Base-by-base conservation (phyloP, 2,113 vertebrate genomes). In the Rhinogobius similis region DNA sequence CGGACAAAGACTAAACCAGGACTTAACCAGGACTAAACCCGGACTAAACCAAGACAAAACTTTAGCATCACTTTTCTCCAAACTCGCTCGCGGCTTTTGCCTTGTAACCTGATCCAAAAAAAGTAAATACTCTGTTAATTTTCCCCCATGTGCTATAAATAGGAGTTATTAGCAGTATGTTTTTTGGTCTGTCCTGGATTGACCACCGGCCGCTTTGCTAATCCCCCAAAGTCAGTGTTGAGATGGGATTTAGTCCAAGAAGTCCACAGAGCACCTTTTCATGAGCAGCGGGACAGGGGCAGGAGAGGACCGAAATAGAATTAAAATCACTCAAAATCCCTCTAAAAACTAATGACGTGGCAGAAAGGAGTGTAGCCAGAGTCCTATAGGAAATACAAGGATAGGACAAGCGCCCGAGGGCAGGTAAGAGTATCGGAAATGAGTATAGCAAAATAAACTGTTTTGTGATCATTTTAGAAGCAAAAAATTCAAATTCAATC, bases 161-260 rank as follows among this genome's bases (percentile, higher is more conserved):
- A 50, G 46, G 10, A 21, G 20, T 50, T 50, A 50, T 50, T 50
- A 50, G 20, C 16, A 16, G 10, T 52, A 48, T n/a, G 12, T 52
- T 11, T 36, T 61, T 36, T 4, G 29, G 18, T 29, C 27, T 36
- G 16, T n/a, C 27, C 58, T 11, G 58, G 29, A 61, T n/a, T 61
- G 68, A 68, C 67, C 52, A 68, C 64, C 56, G 32, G 41, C 58
- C 62, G 56, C 62, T 36, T 23, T 0, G n/a, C 52, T 82, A 75
- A 78, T 75, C 75, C 68, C 53, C 1, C 32, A 10, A 61, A 61
- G 18, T 61, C 58, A 21, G 27, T 38, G 58, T 36, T 61, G 58
- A 36, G 58, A 61, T 38, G 5, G 61, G 69, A 65, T 44, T 64
- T 59, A 43, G 64, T 64, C 70, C 61, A 46, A 41, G 55, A 32